Evolutionary conservation across 2,797 vertebrate genomes (phyloP).

Genomic region (Fundulus diaphanus): DNA sequence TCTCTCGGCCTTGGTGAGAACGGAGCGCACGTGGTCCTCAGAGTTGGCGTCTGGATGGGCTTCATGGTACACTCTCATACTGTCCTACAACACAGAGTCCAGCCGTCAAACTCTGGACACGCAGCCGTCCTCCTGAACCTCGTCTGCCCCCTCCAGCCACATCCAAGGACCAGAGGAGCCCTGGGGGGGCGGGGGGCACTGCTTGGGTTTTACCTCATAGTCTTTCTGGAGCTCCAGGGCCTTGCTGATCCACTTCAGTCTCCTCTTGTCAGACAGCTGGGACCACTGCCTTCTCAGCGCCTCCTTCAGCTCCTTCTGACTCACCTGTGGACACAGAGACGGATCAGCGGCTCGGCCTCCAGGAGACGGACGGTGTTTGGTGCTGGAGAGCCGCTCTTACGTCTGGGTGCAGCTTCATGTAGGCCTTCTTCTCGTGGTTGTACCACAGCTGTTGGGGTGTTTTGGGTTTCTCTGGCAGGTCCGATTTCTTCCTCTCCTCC

Average conservation of each 20-base stretch:
- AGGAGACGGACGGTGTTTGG: not conserved
- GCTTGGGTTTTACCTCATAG: slow-evolving; percentile 83
- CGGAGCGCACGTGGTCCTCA: slow-evolving; percentile 82
- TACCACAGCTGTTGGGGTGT: slow-evolving; percentile 88
- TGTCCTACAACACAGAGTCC: slow-evolving; percentile 65
- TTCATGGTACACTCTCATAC: slow-evolving; percentile 78
- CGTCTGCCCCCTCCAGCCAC: not conserved
- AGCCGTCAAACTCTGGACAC: not conserved
- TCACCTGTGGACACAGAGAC: slow-evolving; percentile 69
- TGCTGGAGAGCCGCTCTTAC: slow-evolving; percentile 17
- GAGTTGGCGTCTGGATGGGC: slow-evolving; percentile 80
- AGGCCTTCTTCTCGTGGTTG: slow-evolving; percentile 86
- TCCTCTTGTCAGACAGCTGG: slow-evolving; percentile 83
- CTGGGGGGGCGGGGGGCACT: not conserved
- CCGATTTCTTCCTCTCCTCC: slow-evolving; percentile 83
- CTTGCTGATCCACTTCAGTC: slow-evolving; percentile 88
- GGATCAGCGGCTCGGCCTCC: not conserved
- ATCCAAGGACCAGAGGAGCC: not conserved
- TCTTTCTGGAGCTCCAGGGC: slow-evolving; percentile 86
- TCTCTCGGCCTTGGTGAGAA: slow-evolving; percentile 85
- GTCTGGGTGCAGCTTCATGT: slow-evolving; percentile 84
- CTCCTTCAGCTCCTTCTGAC: slow-evolving; percentile 86
- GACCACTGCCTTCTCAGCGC: slow-evolving; percentile 85
- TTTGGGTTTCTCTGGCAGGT: slow-evolving; percentile 85
- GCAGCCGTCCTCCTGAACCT: not conserved